Percentiles rank a stretch among this genome's conserved stretches.
phyloP scores from a whole-genome alignment of 2,888 invertebrate genomes.

The Caenorhabditis macrosperma region DNA sequence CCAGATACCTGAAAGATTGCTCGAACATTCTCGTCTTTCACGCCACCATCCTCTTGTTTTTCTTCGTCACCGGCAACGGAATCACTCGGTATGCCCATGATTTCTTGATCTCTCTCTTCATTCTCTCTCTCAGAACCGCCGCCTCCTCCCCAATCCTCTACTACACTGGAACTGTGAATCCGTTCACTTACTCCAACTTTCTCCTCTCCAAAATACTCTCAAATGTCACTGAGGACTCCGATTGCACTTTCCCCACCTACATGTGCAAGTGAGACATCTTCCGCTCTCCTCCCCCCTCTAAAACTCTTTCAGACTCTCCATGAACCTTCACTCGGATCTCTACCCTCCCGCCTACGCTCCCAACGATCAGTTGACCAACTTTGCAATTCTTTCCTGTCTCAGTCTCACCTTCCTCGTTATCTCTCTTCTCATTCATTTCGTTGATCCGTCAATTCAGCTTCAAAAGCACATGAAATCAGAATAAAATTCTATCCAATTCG shows the following conservation, averaged over 20 bases:
- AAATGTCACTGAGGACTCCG: conserved; percentile 17
- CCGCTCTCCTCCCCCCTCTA: background rate
- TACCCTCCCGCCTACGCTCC: conserved; percentile 47
- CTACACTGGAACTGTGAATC: conserved; percentile 30
- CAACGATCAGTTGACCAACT: conserved; percentile 25
- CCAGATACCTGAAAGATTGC: conserved; percentile 45
- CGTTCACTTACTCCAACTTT: conserved; percentile 54
- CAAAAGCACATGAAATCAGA: conserved; percentile 46
- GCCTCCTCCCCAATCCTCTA: conserved; percentile 13
- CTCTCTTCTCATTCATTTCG: conserved; percentile 45
- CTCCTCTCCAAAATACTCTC: conserved; percentile 26
- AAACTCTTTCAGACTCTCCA: conserved; percentile 27
- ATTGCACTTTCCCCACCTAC: conserved; percentile 29
- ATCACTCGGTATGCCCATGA: conserved; percentile 13
- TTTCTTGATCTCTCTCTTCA: background rate
- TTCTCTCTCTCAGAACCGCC: conserved; percentile 21
- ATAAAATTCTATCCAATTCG: background rate
- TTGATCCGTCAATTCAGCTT: conserved; percentile 46
- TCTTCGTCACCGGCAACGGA: conserved; percentile 39
- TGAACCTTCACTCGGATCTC: conserved; percentile 48
- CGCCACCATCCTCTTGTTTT: conserved; percentile 13
- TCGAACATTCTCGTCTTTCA: conserved; percentile 31
- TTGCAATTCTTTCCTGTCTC: conserved; percentile 25
- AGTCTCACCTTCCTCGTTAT: conserved; percentile 35
- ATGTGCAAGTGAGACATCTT: conserved; percentile 49